Conservation (phyloP, 2,797 vertebrate species). For the Spinibarbus caldwelli region DNA sequence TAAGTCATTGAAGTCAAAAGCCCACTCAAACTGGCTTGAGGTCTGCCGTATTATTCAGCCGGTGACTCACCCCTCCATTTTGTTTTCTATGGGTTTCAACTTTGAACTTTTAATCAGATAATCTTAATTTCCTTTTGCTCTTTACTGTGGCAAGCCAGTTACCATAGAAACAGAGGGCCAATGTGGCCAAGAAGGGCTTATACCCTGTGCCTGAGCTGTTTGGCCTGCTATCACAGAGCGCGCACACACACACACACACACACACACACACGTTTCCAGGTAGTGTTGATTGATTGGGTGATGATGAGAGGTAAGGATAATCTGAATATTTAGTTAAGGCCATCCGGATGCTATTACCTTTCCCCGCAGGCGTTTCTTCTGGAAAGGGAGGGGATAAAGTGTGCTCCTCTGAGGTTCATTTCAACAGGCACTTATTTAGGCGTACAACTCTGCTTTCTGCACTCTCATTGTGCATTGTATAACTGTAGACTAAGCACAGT, state of each 20-base stretch:
- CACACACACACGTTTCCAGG: slow-evolving; percentile 58
- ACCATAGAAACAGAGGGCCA: slow-evolving; percentile 51
- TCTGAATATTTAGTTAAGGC: slow-evolving; percentile 80
- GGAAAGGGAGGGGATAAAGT: slow-evolving; percentile 26
- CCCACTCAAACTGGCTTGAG: slow-evolving; percentile 41
- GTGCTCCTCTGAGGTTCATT: slow-evolving; percentile 33
- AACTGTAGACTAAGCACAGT: slow-evolving; percentile 1
- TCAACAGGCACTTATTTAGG: slow-evolving; percentile 53
- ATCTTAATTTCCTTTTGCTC: slow-evolving; percentile 63
- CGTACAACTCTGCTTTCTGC: slow-evolving; percentile 36
- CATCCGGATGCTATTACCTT: slow-evolving; percentile 78
- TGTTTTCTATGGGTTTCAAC: slow-evolving; percentile 45
- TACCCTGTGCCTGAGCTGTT: slow-evolving; percentile 54
- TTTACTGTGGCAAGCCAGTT: slow-evolving; percentile 52
- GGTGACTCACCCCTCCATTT: slow-evolving; percentile 10
- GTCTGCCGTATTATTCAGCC: slow-evolving; percentile 13
- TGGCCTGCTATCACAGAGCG: slow-evolving; percentile 41
- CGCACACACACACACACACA: slow-evolving; percentile 45
- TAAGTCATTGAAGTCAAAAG: slow-evolving; percentile 15
- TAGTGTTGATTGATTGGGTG: slow-evolving; percentile 74
- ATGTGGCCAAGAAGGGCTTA: slow-evolving; percentile 50
- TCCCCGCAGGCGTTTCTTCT: slow-evolving; percentile 50
- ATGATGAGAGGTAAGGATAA: slow-evolving; percentile 78
- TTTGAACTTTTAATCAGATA: slow-evolving; percentile 57
- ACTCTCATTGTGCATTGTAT: slow-evolving; percentile 3